A percentile compares a stretch with the other conserved stretches of the same genome.
Conservation (phyloP, 2,797 vertebrate species). For the Heterohyrax brucei region DNA sequence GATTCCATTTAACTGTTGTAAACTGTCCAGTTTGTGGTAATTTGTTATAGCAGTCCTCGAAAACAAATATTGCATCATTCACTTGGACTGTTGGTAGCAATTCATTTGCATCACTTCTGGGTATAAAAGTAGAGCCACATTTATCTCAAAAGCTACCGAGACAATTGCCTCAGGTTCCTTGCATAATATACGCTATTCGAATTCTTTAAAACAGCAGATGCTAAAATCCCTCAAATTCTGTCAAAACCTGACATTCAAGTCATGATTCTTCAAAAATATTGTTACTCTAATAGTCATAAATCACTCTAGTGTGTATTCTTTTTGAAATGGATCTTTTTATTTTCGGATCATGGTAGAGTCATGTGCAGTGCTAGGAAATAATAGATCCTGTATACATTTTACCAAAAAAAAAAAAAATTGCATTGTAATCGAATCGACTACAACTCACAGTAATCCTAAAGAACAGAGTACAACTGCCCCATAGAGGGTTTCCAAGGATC, state of each 20-base stretch:
- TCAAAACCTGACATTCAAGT: conserved; percentile 55
- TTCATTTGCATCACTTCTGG: not conserved
- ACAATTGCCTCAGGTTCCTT: not conserved
- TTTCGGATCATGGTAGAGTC: not conserved
- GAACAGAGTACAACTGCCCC: no score
- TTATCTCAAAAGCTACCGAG: conserved; percentile 21
- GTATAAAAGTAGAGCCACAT: conserved; percentile 10
- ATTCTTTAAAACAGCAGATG: conserved; percentile 40
- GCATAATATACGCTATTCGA: not conserved
- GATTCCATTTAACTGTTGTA: not conserved
- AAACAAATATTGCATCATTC: not conserved
- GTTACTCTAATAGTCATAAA: conserved; percentile 3
- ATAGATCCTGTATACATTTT: not conserved
- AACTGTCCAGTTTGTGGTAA: not conserved
- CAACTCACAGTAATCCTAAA: no score
- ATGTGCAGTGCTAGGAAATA: not conserved
- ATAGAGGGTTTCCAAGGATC: no score
- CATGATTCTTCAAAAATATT: conserved; percentile 45
- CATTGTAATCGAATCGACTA: no score
- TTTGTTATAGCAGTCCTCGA: not conserved
- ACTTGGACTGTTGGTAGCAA: not conserved
- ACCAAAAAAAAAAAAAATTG: not conserved
- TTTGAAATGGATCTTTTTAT: conserved; percentile 3
- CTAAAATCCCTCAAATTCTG: conserved; percentile 35
- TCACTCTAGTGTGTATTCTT: not conserved